Conservation (phyloP, 1,140 invertebrate species). For the Pollicipes pollicipes region DNA sequence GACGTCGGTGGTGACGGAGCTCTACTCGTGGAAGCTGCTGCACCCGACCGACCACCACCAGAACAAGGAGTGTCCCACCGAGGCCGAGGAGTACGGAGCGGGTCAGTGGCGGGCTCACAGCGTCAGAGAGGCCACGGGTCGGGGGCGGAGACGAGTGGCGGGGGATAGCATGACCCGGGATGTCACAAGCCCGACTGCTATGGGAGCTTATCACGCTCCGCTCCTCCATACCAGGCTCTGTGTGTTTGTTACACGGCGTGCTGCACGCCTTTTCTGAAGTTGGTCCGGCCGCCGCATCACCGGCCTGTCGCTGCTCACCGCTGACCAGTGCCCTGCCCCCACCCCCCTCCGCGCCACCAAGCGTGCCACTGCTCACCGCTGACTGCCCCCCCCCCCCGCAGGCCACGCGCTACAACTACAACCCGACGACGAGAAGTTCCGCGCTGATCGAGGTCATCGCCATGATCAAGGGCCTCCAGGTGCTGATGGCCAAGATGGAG, state of each 20-base stretch:
- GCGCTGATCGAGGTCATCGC: slow-evolving; percentile 96
- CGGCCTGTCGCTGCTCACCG: too few species aligned
- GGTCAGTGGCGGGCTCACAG: slow-evolving; percentile 40
- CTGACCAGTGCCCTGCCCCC: too few species aligned
- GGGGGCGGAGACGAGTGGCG: background rate
- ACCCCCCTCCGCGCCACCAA: background rate
- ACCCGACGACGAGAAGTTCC: slow-evolving; percentile 92
- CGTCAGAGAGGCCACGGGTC: background rate
- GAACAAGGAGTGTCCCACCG: slow-evolving; percentile 83
- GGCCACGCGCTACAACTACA: slow-evolving; percentile 96
- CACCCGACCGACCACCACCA: slow-evolving; percentile 95
- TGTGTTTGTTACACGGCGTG: background rate
- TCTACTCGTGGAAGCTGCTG: slow-evolving; percentile 94
- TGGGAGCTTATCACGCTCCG: too few species aligned
- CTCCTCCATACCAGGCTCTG: too few species aligned
- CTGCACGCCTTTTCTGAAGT: too few species aligned
- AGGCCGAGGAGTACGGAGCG: slow-evolving; percentile 99
- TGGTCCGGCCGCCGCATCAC: too few species aligned
- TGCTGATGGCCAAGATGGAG: slow-evolving; percentile 93
- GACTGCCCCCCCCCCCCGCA: slow-evolving; percentile 19
- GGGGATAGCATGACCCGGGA: too few species aligned
- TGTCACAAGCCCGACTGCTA: background rate
- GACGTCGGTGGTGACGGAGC: slow-evolving; percentile 92
- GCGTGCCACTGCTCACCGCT: background rate
- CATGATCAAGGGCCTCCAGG: slow-evolving; percentile 98